A percentile compares a stretch with the other conserved stretches of the same genome.
These are phyloP conservation scores for Scaptomyza tumidula DNA, from an alignment of 2,888 invertebrate genomes.

Conservation along the genomic window DNA sequence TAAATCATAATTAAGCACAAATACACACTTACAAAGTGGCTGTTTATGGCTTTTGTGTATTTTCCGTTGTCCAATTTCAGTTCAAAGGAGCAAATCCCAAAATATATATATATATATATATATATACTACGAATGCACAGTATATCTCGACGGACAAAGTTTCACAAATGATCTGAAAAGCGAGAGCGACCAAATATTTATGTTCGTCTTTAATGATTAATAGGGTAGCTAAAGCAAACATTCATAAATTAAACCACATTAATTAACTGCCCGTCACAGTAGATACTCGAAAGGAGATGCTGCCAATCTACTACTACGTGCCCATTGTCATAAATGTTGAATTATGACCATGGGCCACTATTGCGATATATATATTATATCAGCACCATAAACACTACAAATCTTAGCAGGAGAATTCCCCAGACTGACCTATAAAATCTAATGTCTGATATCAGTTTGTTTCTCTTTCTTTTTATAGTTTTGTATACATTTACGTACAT, in stretches of 20 bases:
- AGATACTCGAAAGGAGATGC: constrained; percentile 34
- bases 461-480: neutral
- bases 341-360: constrained; percentile 36
- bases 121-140: neutral
- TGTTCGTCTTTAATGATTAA: constrained; percentile 71
- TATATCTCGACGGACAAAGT: constrained; percentile 38
- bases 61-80: constrained; percentile 50
- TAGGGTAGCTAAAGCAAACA: constrained; percentile 58
- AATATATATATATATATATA: constrained; percentile 14
- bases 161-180: constrained; percentile 58
- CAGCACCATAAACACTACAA: neutral
- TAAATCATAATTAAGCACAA: constrained; percentile 73
- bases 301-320: constrained; percentile 26
- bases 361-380: neutral
- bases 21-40: constrained; percentile 41
- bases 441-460: neutral
- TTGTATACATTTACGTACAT: neutral
- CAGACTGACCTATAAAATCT: neutral
- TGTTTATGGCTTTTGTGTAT: constrained; percentile 29
- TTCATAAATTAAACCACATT: constrained; percentile 70
- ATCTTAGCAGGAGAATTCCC: neutral
- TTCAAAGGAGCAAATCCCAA: constrained; percentile 4
- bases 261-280: constrained; percentile 60
- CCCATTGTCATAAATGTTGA: constrained; percentile 41
- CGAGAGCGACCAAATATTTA: constrained; percentile 64